Base-by-base conservation (phyloP, 2,888 invertebrate species). In the Temnothorax rugatulus region DNA sequence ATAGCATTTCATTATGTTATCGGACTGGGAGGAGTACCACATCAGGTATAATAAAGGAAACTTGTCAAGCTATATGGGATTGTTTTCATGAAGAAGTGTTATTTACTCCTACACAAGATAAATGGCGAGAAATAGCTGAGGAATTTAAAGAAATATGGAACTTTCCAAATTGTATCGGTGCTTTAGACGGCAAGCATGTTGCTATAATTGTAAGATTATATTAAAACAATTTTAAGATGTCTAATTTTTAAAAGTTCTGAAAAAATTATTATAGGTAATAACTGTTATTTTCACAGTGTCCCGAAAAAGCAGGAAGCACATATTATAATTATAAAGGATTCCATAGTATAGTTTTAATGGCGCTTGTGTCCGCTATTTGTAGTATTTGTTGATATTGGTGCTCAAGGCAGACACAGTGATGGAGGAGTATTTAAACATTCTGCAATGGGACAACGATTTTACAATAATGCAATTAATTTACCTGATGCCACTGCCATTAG, bases 351-450 rank as follows among this genome's bases (percentile, higher is more conserved):
- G 50, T 69, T 50, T 52, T 50, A 52, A 11, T 69, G 34, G 69
- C 69, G 21, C 69, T 69, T 2, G 50, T 69, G 5, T 18, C 25
- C 34, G 29, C 50, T 9, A 69, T n/a, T n/a, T n/a, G n/a, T n/a
- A 69, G n/a, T 69, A 50, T 15, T 69, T 52, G 69, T 69, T 1
- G 69, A 69, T 18, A 69, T 69, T 34, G 69, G 69, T 69, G 44
- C 47, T 44, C 44, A 44, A 44, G 41, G 44, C 44, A 44, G 44
- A 44, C 44, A 44, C 13, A 47, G 61, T n/a, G 52, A 69, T 8
- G 52, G 52, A 52, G 69, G 69, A 69, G 34, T 69, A 1, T 69
- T 69, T 52, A 69, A 52, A 34, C 18, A 69, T 69, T 52, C 52
- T 15, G 11, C 50, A 21, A 69, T 69, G 69, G 52, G 69, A 4